These are phyloP conservation scores for Stegodyphus mimosarum DNA, from an alignment of 1,140 invertebrate species.

Conservation along the genomic window DNA sequence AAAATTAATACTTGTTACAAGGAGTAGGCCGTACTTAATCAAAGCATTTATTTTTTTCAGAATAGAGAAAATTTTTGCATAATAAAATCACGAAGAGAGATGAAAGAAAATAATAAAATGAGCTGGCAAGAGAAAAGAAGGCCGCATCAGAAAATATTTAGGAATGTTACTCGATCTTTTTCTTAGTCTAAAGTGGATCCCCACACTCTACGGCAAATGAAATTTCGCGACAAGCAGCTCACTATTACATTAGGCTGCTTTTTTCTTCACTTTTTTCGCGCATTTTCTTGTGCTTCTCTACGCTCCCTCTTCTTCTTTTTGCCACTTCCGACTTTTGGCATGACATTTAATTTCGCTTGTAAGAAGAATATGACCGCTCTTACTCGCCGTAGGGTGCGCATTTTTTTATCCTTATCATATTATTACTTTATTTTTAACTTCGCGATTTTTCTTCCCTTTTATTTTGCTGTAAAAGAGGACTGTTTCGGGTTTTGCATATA, in stretches of 20 bases:
- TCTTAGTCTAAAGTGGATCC: constrained; percentile 21
- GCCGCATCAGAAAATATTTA: constrained; percentile 35
- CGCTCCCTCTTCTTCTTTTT: no score
- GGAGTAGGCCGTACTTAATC: no score
- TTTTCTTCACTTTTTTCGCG: not conserved
- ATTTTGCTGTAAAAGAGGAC: constrained; percentile 1
- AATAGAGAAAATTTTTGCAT: no score
- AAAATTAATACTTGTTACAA: no score
- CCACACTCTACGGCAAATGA: constrained; percentile 29
- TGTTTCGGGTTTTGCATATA: constrained; percentile 34
- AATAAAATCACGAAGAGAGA: no score
- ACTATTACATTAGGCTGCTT: not conserved
- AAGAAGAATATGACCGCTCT: constrained; percentile 45
- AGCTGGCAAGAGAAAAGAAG: no score
- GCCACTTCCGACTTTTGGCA: no score
- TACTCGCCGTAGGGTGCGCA: constrained; percentile 8
- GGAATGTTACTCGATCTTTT: constrained; percentile 40
- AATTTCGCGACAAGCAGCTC: constrained; percentile 28
- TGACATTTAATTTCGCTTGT: constrained; percentile 59
- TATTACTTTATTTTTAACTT: constrained; percentile 36
- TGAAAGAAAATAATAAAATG: no score
- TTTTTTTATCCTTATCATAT: constrained; percentile 55
- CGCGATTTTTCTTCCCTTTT: constrained; percentile 1
- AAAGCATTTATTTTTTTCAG: no score
- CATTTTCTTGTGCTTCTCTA: constrained; percentile 3